Evolutionary conservation across 2,888 invertebrate genomes (phyloP), one percentile per base, ranked within the genome.

Genomic region (Hydropsyche betteni): DNA sequence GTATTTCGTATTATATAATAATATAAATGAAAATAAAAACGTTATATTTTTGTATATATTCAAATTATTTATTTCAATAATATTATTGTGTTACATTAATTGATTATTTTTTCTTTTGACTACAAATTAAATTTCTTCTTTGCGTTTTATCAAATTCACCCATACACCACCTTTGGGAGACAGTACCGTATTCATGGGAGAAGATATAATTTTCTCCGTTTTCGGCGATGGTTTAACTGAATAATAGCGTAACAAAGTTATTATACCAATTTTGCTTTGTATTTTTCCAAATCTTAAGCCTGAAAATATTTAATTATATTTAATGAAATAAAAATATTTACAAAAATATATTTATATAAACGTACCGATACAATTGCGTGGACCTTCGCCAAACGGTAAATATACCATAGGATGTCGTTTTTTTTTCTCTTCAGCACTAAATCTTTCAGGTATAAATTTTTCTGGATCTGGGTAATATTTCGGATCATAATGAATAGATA

Each of bases 371-470:
- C 88, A 88, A 16, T 83, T 81, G 52, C 88, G 81, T 4, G 84
- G 83, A 0, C 87, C 87, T 80, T 82, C 85, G 0, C 88, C 87
- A 79, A 87, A 88, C 0, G 87, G 86, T 80, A 86, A 80, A 74
- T 84, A 87, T 0, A 82, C 81, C 38, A 81, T 80, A 33, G 84
- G 83, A 64, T 81, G 84, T 3, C 84, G 81, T 7, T 80, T 77
- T 24, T 80, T 81, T 52, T 80, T 81, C 33, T 83, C 83, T 61
- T 84, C 83, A 0, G 82, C 75, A 24, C 82, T 80, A 82, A 89
- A 89, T 78, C 89, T 83, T 52, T 87, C 85, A 2, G 88, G 88
- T 74, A 86, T 83, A 80, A 88, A 88, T 68, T 82, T 82, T 55
- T 84, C 82, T 5, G 88, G 87, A 10, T 87, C 81, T 0, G 84